Evolutionary conservation across 2,888 invertebrate species (phyloP), one percentile per base, ranked within the genome.

Genomic region (Tinea pellionella): DNA sequence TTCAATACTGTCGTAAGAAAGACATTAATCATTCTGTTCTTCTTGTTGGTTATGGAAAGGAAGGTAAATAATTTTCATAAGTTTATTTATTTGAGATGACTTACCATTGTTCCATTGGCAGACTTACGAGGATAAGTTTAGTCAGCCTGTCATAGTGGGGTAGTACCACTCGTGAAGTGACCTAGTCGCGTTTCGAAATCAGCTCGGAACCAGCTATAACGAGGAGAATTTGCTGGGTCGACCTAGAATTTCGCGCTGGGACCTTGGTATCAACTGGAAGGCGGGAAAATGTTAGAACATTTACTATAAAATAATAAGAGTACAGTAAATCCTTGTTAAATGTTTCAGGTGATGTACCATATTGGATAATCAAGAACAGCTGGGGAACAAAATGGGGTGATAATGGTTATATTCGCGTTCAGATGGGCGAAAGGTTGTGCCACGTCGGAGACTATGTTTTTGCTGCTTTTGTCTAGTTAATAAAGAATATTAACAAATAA

Each of bases 331-430:
- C 2, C 9, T 37, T 9, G 37, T 37, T n/a, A 30, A 42, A n/a
- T 42, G 15, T 47, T 47, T 47, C 15, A 47, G 47, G 15, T 47
- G 65, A 60, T 0, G 57, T 24, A 9, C 64, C 66, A 1, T 70
- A 60, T 53, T 72, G 70, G 70, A 63, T 64, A 1, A 62, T 70
- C 2, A 70, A 94, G 75, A 94, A 94, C 72, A 93, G 93, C 8
- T 93, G 92, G 92, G 89, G 91, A 7, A 64, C 72, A 1, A 70
- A 69, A 0, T 96, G 94, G 94, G 95, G 95, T 7, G 89, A 91
- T 19, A 64, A 90, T 0, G 95, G 95, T 8, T 96, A 92, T 77
- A 90, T 95, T 61, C 91, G 91, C 72, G 92, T 96, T 89, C 95
- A 93, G 74, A 89, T 96, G 65, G 96, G 96, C 51, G 94, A 92